These are phyloP conservation scores for Listrodromus nycthemerus DNA, from an alignment of 2,888 invertebrate species.

Conservation along the genomic window DNA sequence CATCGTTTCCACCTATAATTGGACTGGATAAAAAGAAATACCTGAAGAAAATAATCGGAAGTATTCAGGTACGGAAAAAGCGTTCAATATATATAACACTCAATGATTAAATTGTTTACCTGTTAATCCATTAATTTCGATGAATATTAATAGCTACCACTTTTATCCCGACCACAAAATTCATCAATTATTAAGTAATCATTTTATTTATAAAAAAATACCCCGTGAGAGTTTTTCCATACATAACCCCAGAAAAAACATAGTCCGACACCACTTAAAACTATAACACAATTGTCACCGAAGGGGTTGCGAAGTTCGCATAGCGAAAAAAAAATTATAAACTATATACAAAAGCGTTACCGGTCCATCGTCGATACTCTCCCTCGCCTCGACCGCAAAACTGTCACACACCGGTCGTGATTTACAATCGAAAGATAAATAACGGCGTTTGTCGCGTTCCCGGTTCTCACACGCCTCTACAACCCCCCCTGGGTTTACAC, in stretches of 20 bases:
- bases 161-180: background rate
- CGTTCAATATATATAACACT: too few relatives aligned
- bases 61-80: too few relatives aligned
- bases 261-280: background rate
- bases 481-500: constrained; percentile 10
- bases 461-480: constrained; percentile 51
- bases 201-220: background rate
- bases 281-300: constrained; percentile 31
- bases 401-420: constrained; percentile 54
- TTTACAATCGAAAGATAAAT: constrained; percentile 68
- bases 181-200: constrained; percentile 18
- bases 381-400: constrained; percentile 44
- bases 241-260: background rate
- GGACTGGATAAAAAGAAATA: too few relatives aligned
- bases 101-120: too few relatives aligned
- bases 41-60: too few relatives aligned
- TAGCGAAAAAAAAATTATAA: constrained; percentile 40
- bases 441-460: constrained; percentile 44
- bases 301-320: constrained; percentile 40
- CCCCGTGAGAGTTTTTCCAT: background rate
- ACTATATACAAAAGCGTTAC: constrained; percentile 24
- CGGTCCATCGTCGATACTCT: constrained; percentile 16
- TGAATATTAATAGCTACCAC: background rate
- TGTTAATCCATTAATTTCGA: too few relatives aligned
- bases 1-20: too few relatives aligned